These are phyloP conservation scores for Dendrolimus kikuchii DNA, from an alignment of 1,140 invertebrate species.

Conservation along the genomic window DNA sequence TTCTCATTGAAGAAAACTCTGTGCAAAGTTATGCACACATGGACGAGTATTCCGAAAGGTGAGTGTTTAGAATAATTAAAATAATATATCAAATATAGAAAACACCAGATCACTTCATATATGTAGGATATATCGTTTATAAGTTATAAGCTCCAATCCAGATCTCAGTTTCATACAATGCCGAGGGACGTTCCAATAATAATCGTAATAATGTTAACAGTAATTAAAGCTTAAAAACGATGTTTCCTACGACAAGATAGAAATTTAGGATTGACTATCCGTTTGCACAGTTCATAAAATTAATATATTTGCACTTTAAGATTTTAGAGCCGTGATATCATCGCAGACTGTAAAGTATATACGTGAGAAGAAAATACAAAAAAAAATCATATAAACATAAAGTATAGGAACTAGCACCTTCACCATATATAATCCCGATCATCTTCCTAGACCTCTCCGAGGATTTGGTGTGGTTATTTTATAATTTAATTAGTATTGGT, in stretches of 20 bases:
- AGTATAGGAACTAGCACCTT: constrained; percentile 61
- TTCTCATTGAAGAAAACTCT: constrained; percentile 98
- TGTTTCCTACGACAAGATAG: constrained; percentile 48
- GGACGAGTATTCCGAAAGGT: constrained; percentile 99
- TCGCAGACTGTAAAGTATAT: constrained; percentile 47
- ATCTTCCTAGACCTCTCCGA: constrained; percentile 65
- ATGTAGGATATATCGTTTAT: constrained; percentile 52
- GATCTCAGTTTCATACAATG: background rate
- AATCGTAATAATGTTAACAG: background rate
- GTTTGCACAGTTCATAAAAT: constrained; percentile 52
- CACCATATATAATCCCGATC: constrained; percentile 55
- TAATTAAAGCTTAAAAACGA: constrained; percentile 16
- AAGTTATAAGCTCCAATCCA: background rate
- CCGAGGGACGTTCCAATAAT: background rate
- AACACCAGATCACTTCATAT: constrained; percentile 59
- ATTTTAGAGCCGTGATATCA: constrained; percentile 57
- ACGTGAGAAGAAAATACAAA: constrained; percentile 41
- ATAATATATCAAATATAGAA: constrained; percentile 7
- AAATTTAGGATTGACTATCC: constrained; percentile 40
- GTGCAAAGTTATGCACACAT: constrained; percentile 98
- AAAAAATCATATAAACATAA: constrained; percentile 45
- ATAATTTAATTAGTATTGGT: constrained; percentile 39
- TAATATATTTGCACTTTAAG: constrained; percentile 59
- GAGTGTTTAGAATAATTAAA: constrained; percentile 65
- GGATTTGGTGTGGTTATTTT: constrained; percentile 72